phyloP scores from a whole-genome alignment of 1,140 invertebrate species.

The Ceratosolen solmsi region DNA sequence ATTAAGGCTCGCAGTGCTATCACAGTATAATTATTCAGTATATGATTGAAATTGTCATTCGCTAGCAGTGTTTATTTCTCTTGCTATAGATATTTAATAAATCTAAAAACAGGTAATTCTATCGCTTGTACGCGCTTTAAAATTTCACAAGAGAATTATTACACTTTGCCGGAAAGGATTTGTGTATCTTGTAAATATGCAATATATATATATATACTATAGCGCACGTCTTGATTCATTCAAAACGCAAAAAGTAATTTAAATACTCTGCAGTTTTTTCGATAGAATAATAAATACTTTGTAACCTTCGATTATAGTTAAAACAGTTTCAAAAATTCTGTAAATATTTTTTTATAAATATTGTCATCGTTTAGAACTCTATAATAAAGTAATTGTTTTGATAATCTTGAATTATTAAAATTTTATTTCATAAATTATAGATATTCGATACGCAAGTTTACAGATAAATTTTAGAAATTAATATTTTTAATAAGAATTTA shows the following conservation, averaged over 20 bases:
- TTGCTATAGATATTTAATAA: neutral
- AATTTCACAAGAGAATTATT: slow-evolving; percentile 2
- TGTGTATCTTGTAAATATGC: slow-evolving; percentile 1
- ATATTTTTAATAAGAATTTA: too few species aligned
- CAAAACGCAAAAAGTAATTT: slow-evolving; percentile 22
- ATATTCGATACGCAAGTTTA: too few species aligned
- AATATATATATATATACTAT: slow-evolving; percentile 20
- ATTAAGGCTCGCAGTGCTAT: slow-evolving; percentile 52
- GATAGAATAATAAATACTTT: neutral
- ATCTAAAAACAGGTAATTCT: slow-evolving; percentile 5
- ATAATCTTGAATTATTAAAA: too few species aligned
- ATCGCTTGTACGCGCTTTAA: slow-evolving; percentile 25
- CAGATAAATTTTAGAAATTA: too few species aligned
- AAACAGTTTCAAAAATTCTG: too few species aligned
- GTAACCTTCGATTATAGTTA: too few species aligned
- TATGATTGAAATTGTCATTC: slow-evolving; percentile 41
- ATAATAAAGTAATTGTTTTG: too few species aligned
- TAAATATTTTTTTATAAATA: too few species aligned
- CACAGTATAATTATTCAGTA: slow-evolving; percentile 52
- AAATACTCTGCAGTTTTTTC: slow-evolving; percentile 20
- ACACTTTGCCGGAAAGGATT: slow-evolving; percentile 6
- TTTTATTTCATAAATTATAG: too few species aligned
- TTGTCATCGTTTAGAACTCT: too few species aligned
- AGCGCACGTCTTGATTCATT: slow-evolving; percentile 33
- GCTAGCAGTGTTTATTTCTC: slow-evolving; percentile 11